Conservation (phyloP, 2,888 invertebrate genomes). For the Trachelus stipa region DNA sequence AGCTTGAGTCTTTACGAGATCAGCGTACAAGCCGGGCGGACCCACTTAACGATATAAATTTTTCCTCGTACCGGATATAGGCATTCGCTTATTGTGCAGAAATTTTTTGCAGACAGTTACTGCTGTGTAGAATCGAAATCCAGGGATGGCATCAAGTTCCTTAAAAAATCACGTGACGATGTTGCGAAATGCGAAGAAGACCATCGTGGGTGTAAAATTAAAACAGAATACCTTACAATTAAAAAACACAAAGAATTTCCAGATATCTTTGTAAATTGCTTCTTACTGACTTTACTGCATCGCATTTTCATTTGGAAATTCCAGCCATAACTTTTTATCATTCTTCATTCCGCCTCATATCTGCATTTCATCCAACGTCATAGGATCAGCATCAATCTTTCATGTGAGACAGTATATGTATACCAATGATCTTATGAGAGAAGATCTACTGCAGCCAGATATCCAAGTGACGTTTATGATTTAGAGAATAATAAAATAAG, state of each 20-base stretch:
- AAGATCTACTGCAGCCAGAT: background rate
- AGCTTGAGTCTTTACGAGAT: constrained; percentile 33
- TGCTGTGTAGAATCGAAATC: constrained; percentile 1
- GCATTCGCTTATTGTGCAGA: background rate
- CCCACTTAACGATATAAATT: background rate
- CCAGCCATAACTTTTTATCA: too few relatives aligned
- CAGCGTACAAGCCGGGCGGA: constrained; percentile 24
- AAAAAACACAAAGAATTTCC: background rate
- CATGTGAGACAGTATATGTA: background rate
- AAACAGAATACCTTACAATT: background rate
- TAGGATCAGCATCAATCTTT: background rate
- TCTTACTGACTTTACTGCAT: too few relatives aligned
- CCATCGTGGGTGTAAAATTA: constrained; percentile 42
- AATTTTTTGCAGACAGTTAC: background rate
- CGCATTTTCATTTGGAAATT: too few relatives aligned
- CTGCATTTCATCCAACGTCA: background rate
- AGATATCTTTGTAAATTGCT: background rate
- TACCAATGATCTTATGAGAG: background rate
- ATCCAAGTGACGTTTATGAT: too few relatives aligned
- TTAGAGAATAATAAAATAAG: too few relatives aligned
- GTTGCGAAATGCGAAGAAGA: constrained; percentile 47
- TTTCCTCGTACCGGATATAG: background rate
- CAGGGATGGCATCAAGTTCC: constrained; percentile 27
- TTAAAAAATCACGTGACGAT: constrained; percentile 25
- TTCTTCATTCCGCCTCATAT: background rate